Conservation (phyloP, 2,113 vertebrate genomes). For the Carettochelys insculpta region DNA sequence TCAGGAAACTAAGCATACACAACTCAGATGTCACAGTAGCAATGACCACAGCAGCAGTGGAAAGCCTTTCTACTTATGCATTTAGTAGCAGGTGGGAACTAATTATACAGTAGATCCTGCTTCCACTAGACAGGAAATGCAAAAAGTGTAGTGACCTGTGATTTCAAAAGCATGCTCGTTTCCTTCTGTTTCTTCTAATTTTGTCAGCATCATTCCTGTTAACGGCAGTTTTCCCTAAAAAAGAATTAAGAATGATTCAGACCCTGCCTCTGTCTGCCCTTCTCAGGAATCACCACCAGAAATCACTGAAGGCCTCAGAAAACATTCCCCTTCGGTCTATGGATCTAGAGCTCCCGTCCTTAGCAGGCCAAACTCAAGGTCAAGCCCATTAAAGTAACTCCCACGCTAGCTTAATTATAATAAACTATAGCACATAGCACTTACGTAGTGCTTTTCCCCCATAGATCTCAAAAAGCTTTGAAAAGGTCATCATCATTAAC, state of each 20-base stretch:
- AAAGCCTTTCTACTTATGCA: background rate
- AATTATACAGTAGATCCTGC: background rate
- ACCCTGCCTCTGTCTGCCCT: background rate
- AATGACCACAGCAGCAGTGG: accelerated
- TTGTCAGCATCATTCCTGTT: conserved; percentile 86
- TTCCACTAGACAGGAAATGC: background rate
- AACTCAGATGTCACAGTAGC: accelerated
- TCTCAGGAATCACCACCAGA: background rate
- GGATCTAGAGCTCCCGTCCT: conserved; percentile 30
- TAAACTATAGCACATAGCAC: background rate
- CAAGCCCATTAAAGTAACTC: background rate
- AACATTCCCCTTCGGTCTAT: background rate
- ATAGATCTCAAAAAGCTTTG: conserved; percentile 10
- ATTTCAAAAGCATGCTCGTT: conserved; percentile 90
- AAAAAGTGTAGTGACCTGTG: conserved; percentile 80
- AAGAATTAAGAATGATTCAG: conserved; percentile 33
- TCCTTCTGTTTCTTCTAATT: conserved; percentile 87
- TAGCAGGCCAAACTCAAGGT: conserved; percentile 12
- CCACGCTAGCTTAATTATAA: conserved; percentile 22
- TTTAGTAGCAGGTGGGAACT: background rate
- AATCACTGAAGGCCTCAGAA: conserved; percentile 19
- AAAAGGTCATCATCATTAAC: background rate
- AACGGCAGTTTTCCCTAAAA: conserved; percentile 87
- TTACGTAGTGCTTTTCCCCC: background rate
- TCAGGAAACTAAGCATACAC: background rate